Conservation (phyloP, 1,140 invertebrate genomes). For the fruit fly (Drosophila melanogaster) region Release_6_plus_ISO1_MT NC_004354.4:483501-484000, state of each 20-base stretch:
- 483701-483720: conserved; percentile 63
- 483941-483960: conserved; percentile 53
- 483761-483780: conserved; percentile 34
- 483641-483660: conserved; percentile 68
- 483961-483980: conserved; percentile 24
- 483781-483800: conserved; percentile 40
- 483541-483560: conserved; percentile 66
- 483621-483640: conserved; percentile 57
- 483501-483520: conserved; percentile 67
- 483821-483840: conserved; percentile 71
- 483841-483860: neutral
- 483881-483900: conserved; percentile 75
- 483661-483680: conserved; percentile 71
- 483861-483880: conserved; percentile 4
- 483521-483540: conserved; percentile 71
- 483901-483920: conserved; percentile 73
- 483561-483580: conserved; percentile 57
- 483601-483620: conserved; percentile 49
- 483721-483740: conserved; percentile 61
- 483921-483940: conserved; percentile 56
- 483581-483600: conserved; percentile 55
- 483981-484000: conserved; percentile 45
- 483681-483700: conserved; percentile 66
- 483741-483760: conserved; percentile 26
- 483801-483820: conserved; percentile 74